These are phyloP conservation scores for Alitta virens DNA, from an alignment of 2,888 invertebrate genomes.

Conservation along the genomic window DNA sequence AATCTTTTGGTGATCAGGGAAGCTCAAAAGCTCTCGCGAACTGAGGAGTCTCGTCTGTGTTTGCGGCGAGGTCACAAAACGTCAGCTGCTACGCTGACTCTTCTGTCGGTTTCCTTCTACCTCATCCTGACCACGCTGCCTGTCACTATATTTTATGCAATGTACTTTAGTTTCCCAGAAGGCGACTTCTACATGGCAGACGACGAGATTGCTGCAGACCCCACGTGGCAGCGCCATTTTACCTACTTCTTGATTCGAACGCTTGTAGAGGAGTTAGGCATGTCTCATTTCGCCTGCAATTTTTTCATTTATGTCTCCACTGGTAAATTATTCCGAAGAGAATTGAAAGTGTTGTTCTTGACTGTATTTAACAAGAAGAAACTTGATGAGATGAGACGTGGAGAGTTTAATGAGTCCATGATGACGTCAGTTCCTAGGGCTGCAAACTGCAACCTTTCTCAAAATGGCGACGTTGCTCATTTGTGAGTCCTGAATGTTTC, in stretches of 20 bases:
- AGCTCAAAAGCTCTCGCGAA: constrained; percentile 32
- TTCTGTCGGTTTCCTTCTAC: constrained; percentile 50
- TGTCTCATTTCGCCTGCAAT: constrained; percentile 52
- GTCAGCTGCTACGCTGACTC: constrained; percentile 52
- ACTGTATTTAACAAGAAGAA: constrained; percentile 9
- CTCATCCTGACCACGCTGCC: constrained; percentile 49
- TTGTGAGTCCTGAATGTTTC: no score
- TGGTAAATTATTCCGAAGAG: constrained; percentile 52
- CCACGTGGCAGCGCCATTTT: constrained; percentile 42
- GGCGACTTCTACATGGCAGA: constrained; percentile 34
- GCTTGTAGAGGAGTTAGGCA: constrained; percentile 43
- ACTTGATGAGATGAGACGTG: constrained; percentile 3
- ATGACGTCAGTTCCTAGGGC: neutral
- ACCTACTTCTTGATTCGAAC: constrained; percentile 39
- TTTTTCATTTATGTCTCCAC: constrained; percentile 54
- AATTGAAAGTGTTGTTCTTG: constrained; percentile 36
- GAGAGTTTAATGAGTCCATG: constrained; percentile 13
- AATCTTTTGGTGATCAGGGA: constrained; percentile 53
- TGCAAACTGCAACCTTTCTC: no score
- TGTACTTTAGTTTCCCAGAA: constrained; percentile 33
- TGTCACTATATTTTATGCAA: constrained; percentile 39
- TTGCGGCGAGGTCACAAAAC: constrained; percentile 21
- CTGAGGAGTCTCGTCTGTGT: constrained; percentile 26
- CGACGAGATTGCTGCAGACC: constrained; percentile 35
- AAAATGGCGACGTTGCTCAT: no score